These are phyloP conservation scores for Cyaniris semiargus DNA, from an alignment of 2,888 invertebrate species.

Conservation along the genomic window DNA sequence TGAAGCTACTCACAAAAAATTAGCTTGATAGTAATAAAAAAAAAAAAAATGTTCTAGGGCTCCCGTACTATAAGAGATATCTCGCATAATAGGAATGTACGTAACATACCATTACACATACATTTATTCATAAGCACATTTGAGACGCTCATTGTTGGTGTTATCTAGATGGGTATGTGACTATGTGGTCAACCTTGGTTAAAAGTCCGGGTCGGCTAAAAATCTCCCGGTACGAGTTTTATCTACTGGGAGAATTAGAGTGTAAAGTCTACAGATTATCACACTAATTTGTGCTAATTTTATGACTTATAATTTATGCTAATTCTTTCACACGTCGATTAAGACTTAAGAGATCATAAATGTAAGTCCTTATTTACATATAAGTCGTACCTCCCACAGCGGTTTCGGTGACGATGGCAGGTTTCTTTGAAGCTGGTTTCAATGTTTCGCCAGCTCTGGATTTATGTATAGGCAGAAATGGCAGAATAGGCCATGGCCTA, in stretches of 20 bases:
- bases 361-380: not conserved
- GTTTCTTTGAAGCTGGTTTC: no score
- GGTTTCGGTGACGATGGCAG: not conserved
- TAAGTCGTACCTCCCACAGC: not conserved
- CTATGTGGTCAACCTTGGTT: slow-evolving; percentile 20
- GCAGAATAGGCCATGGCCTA: no score
- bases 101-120: not conserved
- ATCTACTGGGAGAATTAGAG: not conserved
- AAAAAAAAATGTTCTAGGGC: no score
- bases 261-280: not conserved
- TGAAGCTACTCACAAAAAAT: no score
- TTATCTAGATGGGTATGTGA: slow-evolving; percentile 26
- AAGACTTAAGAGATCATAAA: not conserved
- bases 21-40: no score
- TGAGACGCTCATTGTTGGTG: slow-evolving; percentile 23
- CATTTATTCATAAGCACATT: slow-evolving; percentile 19
- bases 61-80: no score
- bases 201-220: not conserved
- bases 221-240: not conserved
- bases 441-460: no score
- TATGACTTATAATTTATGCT: not conserved
- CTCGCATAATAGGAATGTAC: not conserved
- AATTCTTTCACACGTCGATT: not conserved
- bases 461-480: no score
- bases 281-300: not conserved